Evolutionary conservation across 2,113 vertebrate genomes (phyloP), one percentile per base, ranked within the genome.

Genomic region (Brachypodius melanocephalos): DNA sequence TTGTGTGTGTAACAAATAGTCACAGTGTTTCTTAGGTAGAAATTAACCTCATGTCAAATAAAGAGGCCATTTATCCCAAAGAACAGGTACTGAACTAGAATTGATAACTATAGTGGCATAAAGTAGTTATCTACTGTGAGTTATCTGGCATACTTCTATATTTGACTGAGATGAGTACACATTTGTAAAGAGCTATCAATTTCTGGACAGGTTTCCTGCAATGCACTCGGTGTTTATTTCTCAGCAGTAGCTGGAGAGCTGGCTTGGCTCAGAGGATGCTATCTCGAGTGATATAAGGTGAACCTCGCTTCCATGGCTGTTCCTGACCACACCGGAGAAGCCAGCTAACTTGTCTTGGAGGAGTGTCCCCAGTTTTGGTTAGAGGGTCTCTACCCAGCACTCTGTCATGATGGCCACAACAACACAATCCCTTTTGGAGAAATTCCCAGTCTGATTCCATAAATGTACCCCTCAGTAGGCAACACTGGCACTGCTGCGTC

Each of bases 21-120:
- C 26, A 36, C 12, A n/a, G 2, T 0, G 2, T 71, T 16, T 74
- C 22, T 54, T 32, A 22, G 9, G 12, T 42, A 22, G 3, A 42
- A 61, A 26, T 58, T 48, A 36, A 78, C 6, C 7, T 24, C 8
- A 3, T 5, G 3, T 36, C n/a, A 83, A 75, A 58, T 12, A 9
- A 67, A 42, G 16, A 68, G 22, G 11, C 32, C 26, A 8, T 38
- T 85, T 79, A 59, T 46, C 9, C 28, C 14, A 38, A 16, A 73
- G 31, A 38, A 13, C 28, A 57, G 10, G 9, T 61, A 6, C 7
- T 52, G 61, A 67, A 17, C 32, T 21, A 4, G 21, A 22, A 68
- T 8, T 72, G 40, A 9, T n/a, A 42, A 72, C 10, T 9, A 7
- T 1, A 18, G 11, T 8, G 7, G 15, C 21, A 38, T 61, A 36